A percentile compares a stretch with the other conserved stretches of the same genome.
These are phyloP conservation scores for Drosophila guanche DNA, from an alignment of 1,140 invertebrate genomes.

Conservation along the genomic window DNA sequence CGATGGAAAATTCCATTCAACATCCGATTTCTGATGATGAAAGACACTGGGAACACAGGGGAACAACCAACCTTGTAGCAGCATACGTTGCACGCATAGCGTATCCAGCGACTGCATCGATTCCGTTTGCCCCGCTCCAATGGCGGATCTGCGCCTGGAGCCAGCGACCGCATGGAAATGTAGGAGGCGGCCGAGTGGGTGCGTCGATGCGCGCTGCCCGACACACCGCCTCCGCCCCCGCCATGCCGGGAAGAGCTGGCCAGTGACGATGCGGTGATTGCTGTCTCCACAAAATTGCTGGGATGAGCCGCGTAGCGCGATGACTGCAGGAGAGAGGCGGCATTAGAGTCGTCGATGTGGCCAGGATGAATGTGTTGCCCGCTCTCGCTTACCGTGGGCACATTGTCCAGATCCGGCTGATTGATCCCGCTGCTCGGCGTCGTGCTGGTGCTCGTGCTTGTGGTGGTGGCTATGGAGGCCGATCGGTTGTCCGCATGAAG, in stretches of 20 bases:
- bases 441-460: slow-evolving; percentile 9
- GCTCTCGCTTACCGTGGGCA: slow-evolving; percentile 62
- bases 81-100: slow-evolving; percentile 53
- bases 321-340: slow-evolving; percentile 51
- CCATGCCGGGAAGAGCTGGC: slow-evolving; percentile 3
- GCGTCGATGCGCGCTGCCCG: slow-evolving; percentile 53
- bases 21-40: no score
- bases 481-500: slow-evolving; percentile 15
- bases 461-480: neutral
- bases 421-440: slow-evolving; percentile 14
- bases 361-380: neutral
- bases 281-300: slow-evolving; percentile 63
- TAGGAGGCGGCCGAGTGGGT: slow-evolving; percentile 69
- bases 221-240: slow-evolving; percentile 2
- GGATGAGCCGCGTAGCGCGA: slow-evolving; percentile 68
- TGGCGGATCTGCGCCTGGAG: slow-evolving; percentile 28
- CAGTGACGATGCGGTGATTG: slow-evolving; percentile 7
- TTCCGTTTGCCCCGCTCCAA: slow-evolving; percentile 48
- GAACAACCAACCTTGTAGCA: slow-evolving; percentile 68
- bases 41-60: no score
- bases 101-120: slow-evolving; percentile 63
- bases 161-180: slow-evolving; percentile 70
- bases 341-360: slow-evolving; percentile 12
- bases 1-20: neutral
- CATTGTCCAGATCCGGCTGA: slow-evolving; percentile 56